phyloP scores from a whole-genome alignment of 35 echinoderm and acorn worm species.

The Stichopus chloronotus region DNA sequence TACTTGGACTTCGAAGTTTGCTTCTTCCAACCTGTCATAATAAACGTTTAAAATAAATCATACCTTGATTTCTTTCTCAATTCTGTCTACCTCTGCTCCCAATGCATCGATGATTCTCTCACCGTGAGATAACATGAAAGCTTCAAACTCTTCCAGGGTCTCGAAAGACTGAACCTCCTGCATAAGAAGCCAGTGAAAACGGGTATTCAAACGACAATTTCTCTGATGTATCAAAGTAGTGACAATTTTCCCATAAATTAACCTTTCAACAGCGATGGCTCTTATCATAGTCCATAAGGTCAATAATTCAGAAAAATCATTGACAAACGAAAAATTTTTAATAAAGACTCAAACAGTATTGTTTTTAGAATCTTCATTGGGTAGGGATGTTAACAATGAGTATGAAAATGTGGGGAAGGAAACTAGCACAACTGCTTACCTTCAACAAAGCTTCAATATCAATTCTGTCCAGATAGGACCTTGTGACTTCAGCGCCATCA shows the following conservation, averaged over 20 bases:
- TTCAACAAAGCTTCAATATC: constrained; percentile 80
- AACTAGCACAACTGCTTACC: constrained; percentile 40
- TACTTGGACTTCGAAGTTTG: background rate
- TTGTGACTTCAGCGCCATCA: constrained; percentile 88
- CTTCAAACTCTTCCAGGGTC: constrained; percentile 82
- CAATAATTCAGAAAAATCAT: background rate
- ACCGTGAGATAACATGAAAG: constrained; percentile 92
- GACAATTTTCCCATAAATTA: background rate
- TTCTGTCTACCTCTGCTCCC: constrained; percentile 88
- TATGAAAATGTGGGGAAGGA: background rate
- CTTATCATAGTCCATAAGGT: background rate
- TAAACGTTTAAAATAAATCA: background rate
- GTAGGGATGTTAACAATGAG: background rate
- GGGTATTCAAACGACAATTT: background rate
- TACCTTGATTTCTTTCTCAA: constrained; percentile 96
- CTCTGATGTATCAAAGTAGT: background rate
- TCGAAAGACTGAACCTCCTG: constrained; percentile 76
- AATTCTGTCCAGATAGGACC: constrained; percentile 87
- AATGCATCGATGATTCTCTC: constrained; percentile 86
- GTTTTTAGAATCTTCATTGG: no score
- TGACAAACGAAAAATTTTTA: no score
- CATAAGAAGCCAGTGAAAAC: background rate
- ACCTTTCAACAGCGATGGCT: background rate
- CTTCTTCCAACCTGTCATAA: background rate
- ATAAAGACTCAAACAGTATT: no score